These are phyloP conservation scores for Belgica antarctica DNA, from an alignment of 2,888 invertebrate species.

Conservation along the genomic window DNA sequence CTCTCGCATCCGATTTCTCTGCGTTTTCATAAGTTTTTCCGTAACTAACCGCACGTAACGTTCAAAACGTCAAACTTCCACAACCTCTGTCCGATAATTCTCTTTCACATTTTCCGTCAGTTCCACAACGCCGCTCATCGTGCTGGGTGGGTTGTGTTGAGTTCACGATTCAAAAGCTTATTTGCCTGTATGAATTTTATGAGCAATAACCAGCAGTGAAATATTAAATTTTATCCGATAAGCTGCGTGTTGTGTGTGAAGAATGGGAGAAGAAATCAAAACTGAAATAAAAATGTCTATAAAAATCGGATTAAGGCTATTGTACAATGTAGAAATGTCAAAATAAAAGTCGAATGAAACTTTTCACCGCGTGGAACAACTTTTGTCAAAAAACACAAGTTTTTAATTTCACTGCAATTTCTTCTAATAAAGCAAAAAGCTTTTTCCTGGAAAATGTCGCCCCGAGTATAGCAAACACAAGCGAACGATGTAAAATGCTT, in stretches of 20 bases:
- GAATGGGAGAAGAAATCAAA: background rate
- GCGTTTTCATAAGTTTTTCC: no score
- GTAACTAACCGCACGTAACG: background rate
- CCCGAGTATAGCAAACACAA: no score
- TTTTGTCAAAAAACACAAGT: no score
- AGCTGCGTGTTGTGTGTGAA: background rate
- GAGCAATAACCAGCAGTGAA: conserved; percentile 18
- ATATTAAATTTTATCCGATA: conserved; percentile 27
- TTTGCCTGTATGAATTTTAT: background rate
- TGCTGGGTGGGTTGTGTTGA: background rate
- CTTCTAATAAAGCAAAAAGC: background rate
- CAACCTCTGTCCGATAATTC: no score
- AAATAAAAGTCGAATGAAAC: background rate
- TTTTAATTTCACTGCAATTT: background rate
- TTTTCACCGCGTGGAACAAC: no score
- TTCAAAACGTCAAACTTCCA: background rate
- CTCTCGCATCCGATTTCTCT: no score
- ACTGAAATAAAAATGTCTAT: background rate
- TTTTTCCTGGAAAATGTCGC: background rate
- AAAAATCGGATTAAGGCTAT: conserved; percentile 5
- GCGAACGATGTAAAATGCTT: no score
- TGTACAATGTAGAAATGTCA: background rate
- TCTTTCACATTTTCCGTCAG: background rate
- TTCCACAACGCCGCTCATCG: background rate
- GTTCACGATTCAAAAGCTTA: background rate